These are phyloP conservation scores for Gracilinanus agilis DNA, from an alignment of 2,113 vertebrate genomes.

Conservation along the genomic window DNA sequence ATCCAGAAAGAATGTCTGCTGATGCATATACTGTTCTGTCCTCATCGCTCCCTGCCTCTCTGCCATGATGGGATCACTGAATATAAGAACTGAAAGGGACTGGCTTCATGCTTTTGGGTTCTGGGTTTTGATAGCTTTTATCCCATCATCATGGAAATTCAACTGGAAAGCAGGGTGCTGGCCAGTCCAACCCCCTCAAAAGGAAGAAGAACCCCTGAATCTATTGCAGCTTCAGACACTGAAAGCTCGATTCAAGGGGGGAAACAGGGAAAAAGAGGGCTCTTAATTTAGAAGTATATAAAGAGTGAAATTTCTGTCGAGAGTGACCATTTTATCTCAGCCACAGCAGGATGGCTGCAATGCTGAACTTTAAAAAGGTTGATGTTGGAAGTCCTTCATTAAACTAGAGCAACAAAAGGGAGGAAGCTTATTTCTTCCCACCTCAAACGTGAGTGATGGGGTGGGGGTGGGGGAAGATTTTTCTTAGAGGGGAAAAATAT, in stretches of 20 bases:
- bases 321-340: slow-evolving; percentile 44
- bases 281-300: slow-evolving; percentile 59
- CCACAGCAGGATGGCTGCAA: slow-evolving; percentile 45
- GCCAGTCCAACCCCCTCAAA: slow-evolving; percentile 4
- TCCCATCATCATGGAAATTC: no score
- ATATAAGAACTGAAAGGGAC: no score
- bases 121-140: no score
- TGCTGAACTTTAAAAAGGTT: slow-evolving; percentile 59
- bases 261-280: slow-evolving; percentile 54
- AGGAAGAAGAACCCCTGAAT: slow-evolving; percentile 48
- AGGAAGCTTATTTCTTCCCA: slow-evolving; percentile 56
- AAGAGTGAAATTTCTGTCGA: slow-evolving; percentile 75
- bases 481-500: slow-evolving; percentile 57
- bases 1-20: no score
- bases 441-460: slow-evolving; percentile 71
- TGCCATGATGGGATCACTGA: no score
- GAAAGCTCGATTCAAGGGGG: slow-evolving; percentile 46
- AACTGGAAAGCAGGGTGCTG: no score
- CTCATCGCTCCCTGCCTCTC: no score
- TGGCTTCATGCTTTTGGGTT: no score
- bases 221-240: slow-evolving; percentile 31
- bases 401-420: slow-evolving; percentile 62
- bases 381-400: slow-evolving; percentile 57
- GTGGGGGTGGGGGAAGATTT: slow-evolving; percentile 62
- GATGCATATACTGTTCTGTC: no score